A percentile compares a stretch with the other conserved stretches of the same genome.
Evolutionary conservation across 37 sponge, comb jelly and placozoan genomes (phyloP).

Genomic region (Mnemiopsis leidyi): DNA sequence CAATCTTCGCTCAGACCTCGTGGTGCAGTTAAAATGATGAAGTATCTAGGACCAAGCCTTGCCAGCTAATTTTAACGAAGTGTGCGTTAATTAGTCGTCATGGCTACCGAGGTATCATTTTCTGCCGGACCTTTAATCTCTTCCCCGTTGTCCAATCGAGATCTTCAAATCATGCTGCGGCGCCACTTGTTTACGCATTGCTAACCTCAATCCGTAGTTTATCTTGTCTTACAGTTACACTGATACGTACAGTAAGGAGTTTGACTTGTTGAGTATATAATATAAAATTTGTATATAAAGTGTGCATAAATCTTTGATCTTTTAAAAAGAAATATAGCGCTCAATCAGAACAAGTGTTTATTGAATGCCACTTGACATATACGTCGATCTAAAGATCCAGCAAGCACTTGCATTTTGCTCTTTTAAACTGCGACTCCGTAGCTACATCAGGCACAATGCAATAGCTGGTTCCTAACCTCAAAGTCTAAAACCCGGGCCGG

Average conservation of each 20-base stretch:
- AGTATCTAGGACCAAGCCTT: neutral
- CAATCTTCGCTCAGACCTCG: neutral
- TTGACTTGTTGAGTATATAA: neutral
- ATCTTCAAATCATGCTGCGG: neutral
- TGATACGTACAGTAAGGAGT: neutral
- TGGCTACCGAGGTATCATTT: neutral
- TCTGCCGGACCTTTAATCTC: neutral
- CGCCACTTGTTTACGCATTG: neutral
- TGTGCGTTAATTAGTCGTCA: neutral
- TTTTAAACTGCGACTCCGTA: neutral
- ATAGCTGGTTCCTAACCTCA: too few species aligned
- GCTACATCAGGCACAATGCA: neutral
- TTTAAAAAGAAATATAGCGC: neutral
- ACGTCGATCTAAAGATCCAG: neutral
- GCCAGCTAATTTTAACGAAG: neutral
- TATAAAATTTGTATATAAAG: neutral
- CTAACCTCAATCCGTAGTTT: neutral
- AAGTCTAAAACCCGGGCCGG: too few species aligned
- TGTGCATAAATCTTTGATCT: neutral
- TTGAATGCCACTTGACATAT: slow-evolving; percentile 59
- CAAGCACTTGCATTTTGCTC: neutral
- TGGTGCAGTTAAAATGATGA: too few species aligned
- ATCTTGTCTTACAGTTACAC: neutral
- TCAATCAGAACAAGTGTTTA: neutral
- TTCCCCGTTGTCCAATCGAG: neutral